phyloP scores from a whole-genome alignment of 1,140 invertebrate genomes.

The Papilio aristodemus region DNA sequence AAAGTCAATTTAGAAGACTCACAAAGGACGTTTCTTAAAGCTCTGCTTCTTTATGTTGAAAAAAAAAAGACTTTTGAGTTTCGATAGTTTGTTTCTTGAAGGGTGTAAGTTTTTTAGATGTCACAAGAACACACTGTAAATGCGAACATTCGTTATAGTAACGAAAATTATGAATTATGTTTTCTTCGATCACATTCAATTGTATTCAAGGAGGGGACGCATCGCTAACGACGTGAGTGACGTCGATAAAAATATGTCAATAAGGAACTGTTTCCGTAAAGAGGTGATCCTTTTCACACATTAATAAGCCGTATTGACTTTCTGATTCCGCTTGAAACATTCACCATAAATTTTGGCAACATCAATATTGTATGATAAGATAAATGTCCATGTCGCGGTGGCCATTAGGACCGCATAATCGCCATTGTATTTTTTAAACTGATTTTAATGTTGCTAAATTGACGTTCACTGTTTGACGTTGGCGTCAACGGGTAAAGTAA shows the following conservation, averaged over 20 bases:
- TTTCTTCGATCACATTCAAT: slow-evolving; percentile 74
- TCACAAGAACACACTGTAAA: slow-evolving; percentile 34
- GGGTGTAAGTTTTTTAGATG: slow-evolving; percentile 29
- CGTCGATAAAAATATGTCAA: slow-evolving; percentile 73
- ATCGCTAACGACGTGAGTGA: slow-evolving; percentile 65
- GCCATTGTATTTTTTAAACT: slow-evolving; percentile 72
- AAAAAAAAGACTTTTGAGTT: slow-evolving; percentile 51
- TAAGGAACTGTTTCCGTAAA: slow-evolving; percentile 48
- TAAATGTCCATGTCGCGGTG: slow-evolving; percentile 77
- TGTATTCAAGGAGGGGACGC: slow-evolving; percentile 69
- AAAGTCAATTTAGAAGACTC: slow-evolving; percentile 59
- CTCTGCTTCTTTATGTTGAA: slow-evolving; percentile 51
- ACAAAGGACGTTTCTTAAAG: slow-evolving; percentile 52
- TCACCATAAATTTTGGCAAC: slow-evolving; percentile 72
- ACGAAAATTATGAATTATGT: slow-evolving; percentile 68
- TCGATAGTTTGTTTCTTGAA: slow-evolving; percentile 45
- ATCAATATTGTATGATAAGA: slow-evolving; percentile 79
- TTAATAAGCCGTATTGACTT: slow-evolving; percentile 75
- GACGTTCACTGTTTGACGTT: slow-evolving; percentile 50
- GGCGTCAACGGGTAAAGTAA: slow-evolving; percentile 43
- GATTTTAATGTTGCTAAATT: slow-evolving; percentile 60
- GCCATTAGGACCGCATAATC: slow-evolving; percentile 74
- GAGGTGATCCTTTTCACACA: slow-evolving; percentile 76
- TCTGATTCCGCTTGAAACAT: slow-evolving; percentile 60
- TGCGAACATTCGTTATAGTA: slow-evolving; percentile 46